Percentiles rank a stretch among this genome's conserved stretches.
Evolutionary conservation across 1,140 invertebrate genomes (phyloP).

Genomic region (Aricia agestis): DNA sequence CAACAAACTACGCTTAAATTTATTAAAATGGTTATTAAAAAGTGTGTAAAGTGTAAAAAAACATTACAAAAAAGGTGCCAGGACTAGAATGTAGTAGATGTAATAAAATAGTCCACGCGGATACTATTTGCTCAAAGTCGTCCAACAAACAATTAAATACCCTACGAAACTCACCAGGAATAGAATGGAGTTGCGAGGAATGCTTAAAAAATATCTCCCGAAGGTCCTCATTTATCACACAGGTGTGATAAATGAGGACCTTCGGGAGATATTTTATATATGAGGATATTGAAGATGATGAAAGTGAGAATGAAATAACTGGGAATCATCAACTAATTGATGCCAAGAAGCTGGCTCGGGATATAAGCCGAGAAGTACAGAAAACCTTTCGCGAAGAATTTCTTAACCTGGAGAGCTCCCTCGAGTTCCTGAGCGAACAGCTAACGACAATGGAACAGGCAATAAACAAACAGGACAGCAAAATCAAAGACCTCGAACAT

Average conservation of each 20-base stretch:
- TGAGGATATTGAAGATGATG: slow-evolving; percentile 29
- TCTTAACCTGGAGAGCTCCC: slow-evolving; percentile 13
- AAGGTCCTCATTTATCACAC: slow-evolving; percentile 34
- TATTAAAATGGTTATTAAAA: too few relatives aligned
- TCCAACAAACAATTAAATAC: slow-evolving; percentile 33
- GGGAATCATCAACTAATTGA: neutral
- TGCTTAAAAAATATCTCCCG: slow-evolving; percentile 32
- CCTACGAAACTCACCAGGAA: slow-evolving; percentile 26
- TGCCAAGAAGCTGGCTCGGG: too few relatives aligned
- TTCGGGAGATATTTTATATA: slow-evolving; percentile 32
- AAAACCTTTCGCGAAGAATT: slow-evolving; percentile 35
- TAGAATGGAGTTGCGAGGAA: slow-evolving; percentile 36
- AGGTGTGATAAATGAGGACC: slow-evolving; percentile 35
- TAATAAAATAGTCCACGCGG: slow-evolving; percentile 27
- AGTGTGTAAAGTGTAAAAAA: too few relatives aligned
- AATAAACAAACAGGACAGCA: too few relatives aligned
- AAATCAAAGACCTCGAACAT: slow-evolving; percentile 26
- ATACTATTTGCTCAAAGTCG: slow-evolving; percentile 24
- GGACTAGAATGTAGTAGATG: slow-evolving; percentile 32
- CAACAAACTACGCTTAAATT: too few relatives aligned
- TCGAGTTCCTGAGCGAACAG: slow-evolving; percentile 32
- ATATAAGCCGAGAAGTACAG: slow-evolving; percentile 18
- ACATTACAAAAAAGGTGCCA: slow-evolving; percentile 23
- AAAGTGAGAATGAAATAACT: neutral
- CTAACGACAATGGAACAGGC: too few relatives aligned